Evolutionary conservation across 2,113 vertebrate genomes (phyloP), one percentile per base, ranked within the genome.

Genomic region (Hippocampus guttulatus): DNA sequence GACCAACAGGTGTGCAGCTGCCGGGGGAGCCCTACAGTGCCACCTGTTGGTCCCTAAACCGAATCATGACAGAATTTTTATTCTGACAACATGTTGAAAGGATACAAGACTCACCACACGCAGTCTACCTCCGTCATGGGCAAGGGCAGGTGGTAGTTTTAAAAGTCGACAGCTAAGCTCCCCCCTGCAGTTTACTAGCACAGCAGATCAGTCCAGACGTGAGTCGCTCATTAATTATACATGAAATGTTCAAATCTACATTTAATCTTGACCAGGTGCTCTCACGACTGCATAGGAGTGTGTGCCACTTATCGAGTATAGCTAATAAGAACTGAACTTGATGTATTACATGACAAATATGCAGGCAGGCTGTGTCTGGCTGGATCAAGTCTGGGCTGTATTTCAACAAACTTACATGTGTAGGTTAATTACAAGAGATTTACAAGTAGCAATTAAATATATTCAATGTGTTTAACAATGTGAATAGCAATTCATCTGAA

Each of bases 201-300:
- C 67, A 41, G 69, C 75, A 75, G 67, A 66, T 72, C 55, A 9
- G 64, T 41, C 75, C 43, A 66, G 76, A 73, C 74, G 25, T 57
- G 33, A 77, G 80, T 64, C 64, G 47, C 0, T 54, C 38, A 38
- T 68, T 69, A 75, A 78, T 47, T 79, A 63, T 65, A 75, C 79
- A 81, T 84, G 70, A 76, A 45, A 64, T 70, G 49, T 66, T 67
- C 33, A 8, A 30, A 38, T 67, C 64, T 61, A 8, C 67, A 77
- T 67, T 71, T 84, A 86, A 88, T 85, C 60, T 74, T 65, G 75
- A 75, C 77, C 88, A 88, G 86, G 58, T 88, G 86, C 58, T 78
- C 75, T 76, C 73, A 76, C 25, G 18, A 45, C 47, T 60, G 62
- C 41, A 69, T 1, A 58, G 61, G 63, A 72, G 63, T 14, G 15